phyloP scores from a whole-genome alignment of 2,888 invertebrate species.

The Stenoptilia bipunctidactyla region DNA sequence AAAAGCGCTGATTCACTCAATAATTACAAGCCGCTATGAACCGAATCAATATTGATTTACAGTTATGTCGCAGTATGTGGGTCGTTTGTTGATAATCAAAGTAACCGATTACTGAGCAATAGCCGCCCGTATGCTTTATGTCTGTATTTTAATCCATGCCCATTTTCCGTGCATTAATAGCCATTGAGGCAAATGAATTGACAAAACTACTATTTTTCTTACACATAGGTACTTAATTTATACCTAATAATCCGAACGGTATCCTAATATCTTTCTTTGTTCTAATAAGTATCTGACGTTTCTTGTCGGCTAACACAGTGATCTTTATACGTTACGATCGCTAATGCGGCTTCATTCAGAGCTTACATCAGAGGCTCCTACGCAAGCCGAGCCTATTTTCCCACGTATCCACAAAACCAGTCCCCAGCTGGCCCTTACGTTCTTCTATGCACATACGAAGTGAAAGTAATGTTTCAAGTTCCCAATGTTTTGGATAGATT shows the following conservation, averaged over 20 bases:
- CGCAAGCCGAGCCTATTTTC: not conserved
- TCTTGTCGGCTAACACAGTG: no score
- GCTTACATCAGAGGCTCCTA: no score
- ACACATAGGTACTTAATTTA: no score
- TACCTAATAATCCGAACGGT: no score
- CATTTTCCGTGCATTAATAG: not conserved
- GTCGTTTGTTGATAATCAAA: constrained; percentile 1
- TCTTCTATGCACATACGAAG: constrained; percentile 16
- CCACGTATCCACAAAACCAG: not conserved
- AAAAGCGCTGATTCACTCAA: not conserved
- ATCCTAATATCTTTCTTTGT: no score
- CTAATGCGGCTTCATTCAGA: no score
- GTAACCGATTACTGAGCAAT: not conserved
- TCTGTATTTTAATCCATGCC: not conserved
- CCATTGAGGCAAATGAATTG: no score
- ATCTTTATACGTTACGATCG: no score
- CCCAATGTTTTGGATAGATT: not conserved
- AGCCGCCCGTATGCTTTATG: not conserved
- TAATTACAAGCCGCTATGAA: not conserved
- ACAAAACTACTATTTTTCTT: no score
- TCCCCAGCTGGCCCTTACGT: not conserved
- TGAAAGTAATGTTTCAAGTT: constrained; percentile 32
- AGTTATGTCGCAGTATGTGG: not conserved
- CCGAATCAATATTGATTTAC: not conserved
- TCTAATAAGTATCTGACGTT: not conserved